Percentiles rank a stretch among this genome's conserved stretches.
Evolutionary conservation across 2,888 invertebrate species (phyloP).

Genomic region (Sericinus montela): DNA sequence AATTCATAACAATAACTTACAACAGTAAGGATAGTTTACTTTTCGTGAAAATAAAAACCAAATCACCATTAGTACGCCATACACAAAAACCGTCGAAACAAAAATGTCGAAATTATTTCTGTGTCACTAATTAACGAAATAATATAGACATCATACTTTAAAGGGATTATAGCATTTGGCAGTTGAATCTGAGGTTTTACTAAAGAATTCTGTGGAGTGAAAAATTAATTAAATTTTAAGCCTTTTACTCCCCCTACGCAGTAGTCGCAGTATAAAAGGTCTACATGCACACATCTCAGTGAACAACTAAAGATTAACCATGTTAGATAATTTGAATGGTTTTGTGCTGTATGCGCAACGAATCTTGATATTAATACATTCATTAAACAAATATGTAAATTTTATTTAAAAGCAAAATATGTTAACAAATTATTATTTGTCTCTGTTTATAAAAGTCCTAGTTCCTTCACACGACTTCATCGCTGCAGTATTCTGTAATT

Average conservation of each 20-base stretch:
- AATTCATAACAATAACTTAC: no score
- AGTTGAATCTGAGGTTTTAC: conserved; percentile 59
- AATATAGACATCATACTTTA: conserved; percentile 32
- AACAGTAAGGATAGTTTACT: no score
- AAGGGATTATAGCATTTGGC: conserved; percentile 64
- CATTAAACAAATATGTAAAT: no score
- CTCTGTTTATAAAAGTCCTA: no score
- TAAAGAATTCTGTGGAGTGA: conserved; percentile 66
- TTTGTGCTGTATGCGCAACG: conserved; percentile 46
- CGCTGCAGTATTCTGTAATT: no score
- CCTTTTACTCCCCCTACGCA: conserved; percentile 56
- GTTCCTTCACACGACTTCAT: no score
- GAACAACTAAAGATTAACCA: conserved; percentile 69
- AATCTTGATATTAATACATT: not conserved
- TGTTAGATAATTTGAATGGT: conserved; percentile 66
- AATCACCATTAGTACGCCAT: no score
- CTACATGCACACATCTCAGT: conserved; percentile 61
- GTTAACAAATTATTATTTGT: no score
- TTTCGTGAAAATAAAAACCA: no score
- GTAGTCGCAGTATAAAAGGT: conserved; percentile 56
- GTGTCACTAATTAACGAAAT: conserved; percentile 57
- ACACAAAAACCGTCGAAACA: conserved; percentile 27
- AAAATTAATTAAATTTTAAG: conserved; percentile 76
- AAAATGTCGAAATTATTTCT: conserved; percentile 41
- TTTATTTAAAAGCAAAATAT: no score